Evolutionary conservation across 2,113 vertebrate genomes (phyloP).

Genomic region (Ammodytes marinus): DNA sequence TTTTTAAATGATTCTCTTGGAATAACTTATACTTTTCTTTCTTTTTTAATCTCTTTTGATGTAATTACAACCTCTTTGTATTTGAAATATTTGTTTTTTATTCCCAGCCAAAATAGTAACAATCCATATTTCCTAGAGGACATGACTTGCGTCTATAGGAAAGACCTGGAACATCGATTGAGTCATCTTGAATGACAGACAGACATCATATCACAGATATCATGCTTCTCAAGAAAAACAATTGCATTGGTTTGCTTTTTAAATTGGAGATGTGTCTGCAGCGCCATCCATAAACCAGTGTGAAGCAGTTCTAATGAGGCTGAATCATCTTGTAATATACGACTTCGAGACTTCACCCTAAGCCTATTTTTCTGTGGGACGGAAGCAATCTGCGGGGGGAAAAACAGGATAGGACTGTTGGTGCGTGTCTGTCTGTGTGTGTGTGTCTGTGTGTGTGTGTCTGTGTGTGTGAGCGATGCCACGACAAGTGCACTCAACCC

Average conservation of each 20-base stretch:
- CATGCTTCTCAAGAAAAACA: background rate
- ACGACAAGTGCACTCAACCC: constrained; percentile 68
- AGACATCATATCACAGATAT: constrained; percentile 18
- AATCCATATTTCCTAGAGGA: background rate
- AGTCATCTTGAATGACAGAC: constrained; percentile 35
- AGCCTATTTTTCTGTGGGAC: constrained; percentile 54
- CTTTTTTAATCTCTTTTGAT: constrained; percentile 16
- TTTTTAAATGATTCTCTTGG: constrained; percentile 30
- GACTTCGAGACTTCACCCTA: constrained; percentile 46
- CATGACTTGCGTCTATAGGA: background rate
- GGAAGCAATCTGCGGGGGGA: constrained; percentile 56
- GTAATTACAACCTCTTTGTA: constrained; percentile 29
- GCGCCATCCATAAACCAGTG: constrained; percentile 25
- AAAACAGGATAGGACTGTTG: constrained; percentile 36
- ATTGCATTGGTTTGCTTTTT: constrained; percentile 35
- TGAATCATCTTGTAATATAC: constrained; percentile 64
- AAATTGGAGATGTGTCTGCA: constrained; percentile 50
- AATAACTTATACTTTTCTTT: constrained; percentile 9
- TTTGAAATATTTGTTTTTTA: background rate
- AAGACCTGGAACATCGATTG: constrained; percentile 11
- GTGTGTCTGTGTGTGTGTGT: constrained; percentile 8
- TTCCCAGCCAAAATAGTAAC: constrained; percentile 6
- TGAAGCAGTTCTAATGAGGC: constrained; percentile 59
- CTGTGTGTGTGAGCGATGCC: constrained; percentile 9
- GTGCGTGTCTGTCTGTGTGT: background rate